Base-by-base conservation (phyloP, 2,888 invertebrate genomes). In the Lasioglossum villosulum region DNA sequence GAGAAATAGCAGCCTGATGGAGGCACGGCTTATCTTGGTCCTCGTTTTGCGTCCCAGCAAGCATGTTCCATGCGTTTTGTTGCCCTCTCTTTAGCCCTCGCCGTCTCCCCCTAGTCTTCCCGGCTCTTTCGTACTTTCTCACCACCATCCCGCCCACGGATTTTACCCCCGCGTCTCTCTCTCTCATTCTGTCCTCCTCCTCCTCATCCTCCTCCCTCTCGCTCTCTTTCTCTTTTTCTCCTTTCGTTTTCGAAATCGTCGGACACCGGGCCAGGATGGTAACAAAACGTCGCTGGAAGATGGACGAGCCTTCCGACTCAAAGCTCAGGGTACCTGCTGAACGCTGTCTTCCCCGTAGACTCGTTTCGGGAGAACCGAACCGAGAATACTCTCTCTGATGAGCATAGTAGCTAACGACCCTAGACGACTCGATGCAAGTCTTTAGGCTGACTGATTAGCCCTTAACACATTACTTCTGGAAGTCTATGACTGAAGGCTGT, bases 1-100 rank as follows among this genome's bases (percentile, higher is more conserved):
- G 95, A 95, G 95, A 95, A 95, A 95, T 96, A 96, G 95, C 96
- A 95, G 95, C 95, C 95, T 96, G 96, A 96, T 95, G 95, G 95
- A 95, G 94, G 93, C 93, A 92, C 92, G 90, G 93, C 93, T 95
- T 94, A 94, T 94, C 94, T 94, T 91, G 91, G 91, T 94, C 92
- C 93, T 94, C 92, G 91, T 94, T 94, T 94, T 93, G 92, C 92
- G 90, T 91, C 93, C 92, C 88, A 87, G 86, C 92, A 66, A 78
- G 63, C 93, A 89, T 94, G 94, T 94, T 93, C 92, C 92, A 87
- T 91, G 91, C 92, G 92, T 94, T 94, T 94, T 93, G 94, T 94
- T 94, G 93, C 93, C 93, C 92, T 92, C 93, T 90, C 93, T 91
- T 92, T 89, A 91, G 87, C 88, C 90, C 86, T 84, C 88, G 78